phyloP scores from a whole-genome alignment of 2,888 invertebrate species.

The Spilarctia lutea region DNA sequence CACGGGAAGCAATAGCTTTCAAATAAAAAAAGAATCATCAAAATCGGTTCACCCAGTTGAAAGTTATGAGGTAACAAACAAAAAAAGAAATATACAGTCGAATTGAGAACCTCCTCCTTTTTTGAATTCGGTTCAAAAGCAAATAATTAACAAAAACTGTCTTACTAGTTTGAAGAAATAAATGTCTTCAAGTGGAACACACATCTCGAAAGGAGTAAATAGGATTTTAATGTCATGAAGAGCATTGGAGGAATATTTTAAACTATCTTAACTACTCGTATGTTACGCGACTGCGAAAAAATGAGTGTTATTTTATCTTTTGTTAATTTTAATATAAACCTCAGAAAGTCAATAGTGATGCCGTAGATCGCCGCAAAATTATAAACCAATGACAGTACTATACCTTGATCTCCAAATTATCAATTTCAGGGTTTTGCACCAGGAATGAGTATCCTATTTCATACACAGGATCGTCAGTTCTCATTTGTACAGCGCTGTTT shows the following conservation, averaged over 20 bases:
- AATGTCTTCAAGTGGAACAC: background rate
- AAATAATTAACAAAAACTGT: background rate
- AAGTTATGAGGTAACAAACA: no score
- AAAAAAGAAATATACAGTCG: no score
- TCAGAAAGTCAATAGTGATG: background rate
- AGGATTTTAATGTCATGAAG: background rate
- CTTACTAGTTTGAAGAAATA: background rate
- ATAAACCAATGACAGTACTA: conserved; percentile 12
- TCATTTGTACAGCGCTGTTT: conserved; percentile 90
- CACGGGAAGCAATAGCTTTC: no score
- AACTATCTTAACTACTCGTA: background rate
- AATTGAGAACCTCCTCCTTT: no score
- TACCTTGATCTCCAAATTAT: conserved; percentile 94
- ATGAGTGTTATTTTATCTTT: no score
- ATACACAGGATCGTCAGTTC: conserved; percentile 96
- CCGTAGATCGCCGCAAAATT: background rate
- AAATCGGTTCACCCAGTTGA: no score
- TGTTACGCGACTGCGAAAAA: no score
- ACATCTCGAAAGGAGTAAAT: background rate
- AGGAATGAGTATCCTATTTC: conserved; percentile 98
- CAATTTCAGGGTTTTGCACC: conserved; percentile 96
- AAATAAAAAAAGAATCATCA: no score
- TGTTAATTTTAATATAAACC: background rate
- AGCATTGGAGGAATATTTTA: no score
- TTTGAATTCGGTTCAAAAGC: no score